Evolutionary conservation across 2,797 vertebrate genomes (phyloP).

Genomic region (Melanotaenia parkinsoni): DNA sequence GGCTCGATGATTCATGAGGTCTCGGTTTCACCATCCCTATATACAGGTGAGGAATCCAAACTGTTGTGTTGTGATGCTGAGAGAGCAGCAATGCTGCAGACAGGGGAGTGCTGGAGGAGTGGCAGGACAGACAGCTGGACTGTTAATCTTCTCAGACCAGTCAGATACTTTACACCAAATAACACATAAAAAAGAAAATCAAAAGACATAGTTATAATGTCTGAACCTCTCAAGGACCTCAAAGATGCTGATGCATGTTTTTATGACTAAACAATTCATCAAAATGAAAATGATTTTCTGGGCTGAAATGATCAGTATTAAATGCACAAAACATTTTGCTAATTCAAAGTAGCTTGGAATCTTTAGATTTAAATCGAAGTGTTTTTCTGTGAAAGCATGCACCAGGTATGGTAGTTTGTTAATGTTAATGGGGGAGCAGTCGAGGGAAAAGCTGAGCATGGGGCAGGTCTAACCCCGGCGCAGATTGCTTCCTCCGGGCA

Average conservation of each 20-base stretch:
- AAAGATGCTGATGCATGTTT: background rate
- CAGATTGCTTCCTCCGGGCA: conserved; percentile 68
- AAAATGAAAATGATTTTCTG: background rate
- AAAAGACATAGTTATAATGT: background rate
- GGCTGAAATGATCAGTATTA: background rate
- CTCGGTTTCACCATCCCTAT: too few species aligned
- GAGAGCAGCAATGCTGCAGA: background rate
- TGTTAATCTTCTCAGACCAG: too few species aligned
- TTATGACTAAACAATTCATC: background rate
- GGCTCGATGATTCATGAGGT: too few species aligned
- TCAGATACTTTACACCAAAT: background rate
- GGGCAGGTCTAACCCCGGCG: conserved; percentile 70
- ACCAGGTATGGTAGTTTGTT: conserved; percentile 20
- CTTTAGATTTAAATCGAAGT: background rate
- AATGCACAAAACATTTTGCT: background rate
- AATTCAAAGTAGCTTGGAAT: background rate
- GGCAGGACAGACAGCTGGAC: too few species aligned
- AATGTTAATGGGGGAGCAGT: conserved; percentile 35
- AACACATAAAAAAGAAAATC: too few species aligned
- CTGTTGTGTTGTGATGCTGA: background rate
- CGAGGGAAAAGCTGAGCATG: conserved; percentile 11
- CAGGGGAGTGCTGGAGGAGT: too few species aligned
- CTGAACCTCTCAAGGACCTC: conserved; percentile 34
- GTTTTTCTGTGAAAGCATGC: background rate
- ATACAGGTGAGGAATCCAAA: background rate